These are phyloP conservation scores for Pogonognathellus flavescens DNA, from an alignment of 1,140 invertebrate species.

Conservation along the genomic window DNA sequence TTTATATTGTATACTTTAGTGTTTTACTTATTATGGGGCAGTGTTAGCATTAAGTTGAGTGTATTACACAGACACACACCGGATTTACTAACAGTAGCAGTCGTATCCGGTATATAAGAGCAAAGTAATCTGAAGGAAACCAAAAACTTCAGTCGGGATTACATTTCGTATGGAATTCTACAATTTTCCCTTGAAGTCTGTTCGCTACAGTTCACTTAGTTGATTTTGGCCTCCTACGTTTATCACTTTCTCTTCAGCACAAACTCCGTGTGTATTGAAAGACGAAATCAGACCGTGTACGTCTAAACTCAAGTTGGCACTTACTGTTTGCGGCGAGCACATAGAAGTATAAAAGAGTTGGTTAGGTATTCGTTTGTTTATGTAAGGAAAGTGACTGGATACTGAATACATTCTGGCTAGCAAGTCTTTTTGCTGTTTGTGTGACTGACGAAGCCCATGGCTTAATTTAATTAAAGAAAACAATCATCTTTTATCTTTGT, in stretches of 20 bases:
- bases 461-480: conserved; percentile 48
- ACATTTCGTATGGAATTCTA: too few species aligned
- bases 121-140: too few species aligned
- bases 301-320: background rate
- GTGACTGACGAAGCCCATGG: background rate
- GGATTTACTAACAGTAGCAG: too few species aligned
- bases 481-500: conserved; percentile 25
- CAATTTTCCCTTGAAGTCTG: background rate
- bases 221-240: background rate
- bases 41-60: too few species aligned
- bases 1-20: too few species aligned
- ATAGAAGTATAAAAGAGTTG: background rate
- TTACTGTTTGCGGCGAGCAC: background rate
- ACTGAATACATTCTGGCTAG: background rate
- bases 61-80: too few species aligned
- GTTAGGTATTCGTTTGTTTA: background rate
- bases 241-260: conserved; percentile 8
- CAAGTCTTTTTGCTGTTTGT: background rate
- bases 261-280: conserved; percentile 33
- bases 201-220: background rate
- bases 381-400: background rate
- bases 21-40: too few species aligned
- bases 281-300: background rate
- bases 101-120: too few species aligned
- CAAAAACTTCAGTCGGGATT: too few species aligned